Evolutionary conservation across 2,888 invertebrate genomes (phyloP).

Genomic region (Yponomeuta malinellus): DNA sequence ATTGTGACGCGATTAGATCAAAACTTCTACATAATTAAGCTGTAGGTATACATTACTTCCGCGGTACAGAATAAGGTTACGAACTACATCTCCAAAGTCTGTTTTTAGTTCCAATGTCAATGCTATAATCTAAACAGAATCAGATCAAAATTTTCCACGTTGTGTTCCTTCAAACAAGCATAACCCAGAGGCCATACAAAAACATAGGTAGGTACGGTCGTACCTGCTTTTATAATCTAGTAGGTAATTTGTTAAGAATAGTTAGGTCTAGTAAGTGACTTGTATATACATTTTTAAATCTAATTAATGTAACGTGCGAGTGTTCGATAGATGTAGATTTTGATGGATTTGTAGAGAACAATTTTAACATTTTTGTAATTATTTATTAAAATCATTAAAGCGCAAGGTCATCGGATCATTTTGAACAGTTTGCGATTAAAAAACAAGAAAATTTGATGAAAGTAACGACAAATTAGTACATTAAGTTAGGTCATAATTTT

Average conservation of each 20-base stretch:
- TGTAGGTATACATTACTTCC: background rate
- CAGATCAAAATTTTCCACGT: background rate
- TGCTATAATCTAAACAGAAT: background rate
- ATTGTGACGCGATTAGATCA: slow-evolving; percentile 9
- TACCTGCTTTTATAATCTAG: slow-evolving; percentile 13
- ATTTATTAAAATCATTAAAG: slow-evolving; percentile 17
- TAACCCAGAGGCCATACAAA: slow-evolving; percentile 16
- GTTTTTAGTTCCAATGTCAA: background rate
- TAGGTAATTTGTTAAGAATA: slow-evolving; percentile 32
- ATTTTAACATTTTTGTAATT: slow-evolving; percentile 32
- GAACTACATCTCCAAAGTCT: background rate
- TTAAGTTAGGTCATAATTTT: background rate
- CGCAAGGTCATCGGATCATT: background rate
- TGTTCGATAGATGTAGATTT: slow-evolving; percentile 73
- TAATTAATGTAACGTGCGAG: slow-evolving; percentile 71
- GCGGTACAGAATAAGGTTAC: too few species aligned
- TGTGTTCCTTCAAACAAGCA: slow-evolving; percentile 1
- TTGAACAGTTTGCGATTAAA: background rate
- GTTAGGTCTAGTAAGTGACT: slow-evolving; percentile 61
- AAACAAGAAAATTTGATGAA: background rate
- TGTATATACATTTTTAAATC: slow-evolving; percentile 70
- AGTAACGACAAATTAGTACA: background rate
- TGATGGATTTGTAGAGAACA: slow-evolving; percentile 59
- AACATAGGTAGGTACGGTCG: slow-evolving; percentile 10
- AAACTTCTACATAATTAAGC: slow-evolving; percentile 1